These are phyloP conservation scores for Trichomalopsis sarcophagae DNA, from an alignment of 1,140 invertebrate species.

Conservation along the genomic window DNA sequence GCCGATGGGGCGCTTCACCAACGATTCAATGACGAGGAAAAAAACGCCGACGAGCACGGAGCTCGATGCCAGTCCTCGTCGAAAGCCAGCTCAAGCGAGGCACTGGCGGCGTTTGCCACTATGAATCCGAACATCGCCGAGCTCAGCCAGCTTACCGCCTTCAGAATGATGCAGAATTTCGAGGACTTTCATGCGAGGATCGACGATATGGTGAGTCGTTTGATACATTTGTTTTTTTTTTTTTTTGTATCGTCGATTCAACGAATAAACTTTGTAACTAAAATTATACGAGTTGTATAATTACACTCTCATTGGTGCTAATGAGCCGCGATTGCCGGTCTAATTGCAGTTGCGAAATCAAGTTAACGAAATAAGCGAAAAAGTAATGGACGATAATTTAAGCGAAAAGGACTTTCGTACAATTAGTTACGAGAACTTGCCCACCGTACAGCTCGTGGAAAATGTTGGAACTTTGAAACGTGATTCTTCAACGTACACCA, in stretches of 20 bases:
- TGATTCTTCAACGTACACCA: conserved; percentile 25
- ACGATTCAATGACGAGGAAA: neutral
- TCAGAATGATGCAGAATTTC: conserved; percentile 44
- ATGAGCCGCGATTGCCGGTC: neutral
- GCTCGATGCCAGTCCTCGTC: neutral
- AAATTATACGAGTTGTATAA: neutral
- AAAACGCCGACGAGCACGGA: neutral
- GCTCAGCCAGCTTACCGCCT: conserved; percentile 21
- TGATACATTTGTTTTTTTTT: conserved; percentile 1
- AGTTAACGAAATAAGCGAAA: conserved; percentile 27
- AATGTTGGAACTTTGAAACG: neutral
- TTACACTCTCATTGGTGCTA: neutral
- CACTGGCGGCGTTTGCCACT: neutral
- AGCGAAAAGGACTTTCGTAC: conserved; percentile 30
- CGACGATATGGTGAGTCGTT: neutral
- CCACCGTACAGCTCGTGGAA: neutral
- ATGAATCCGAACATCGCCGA: conserved; percentile 37
- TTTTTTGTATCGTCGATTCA: neutral
- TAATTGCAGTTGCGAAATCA: conserved; percentile 21
- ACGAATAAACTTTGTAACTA: neutral
- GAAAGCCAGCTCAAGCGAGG: neutral
- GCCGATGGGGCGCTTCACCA: neutral
- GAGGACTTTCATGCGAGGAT: neutral
- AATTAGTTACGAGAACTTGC: conserved; percentile 29
- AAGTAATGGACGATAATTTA: neutral